These are phyloP conservation scores for Albula glossodonta DNA, from an alignment of 2,113 vertebrate genomes.

Conservation along the genomic window DNA sequence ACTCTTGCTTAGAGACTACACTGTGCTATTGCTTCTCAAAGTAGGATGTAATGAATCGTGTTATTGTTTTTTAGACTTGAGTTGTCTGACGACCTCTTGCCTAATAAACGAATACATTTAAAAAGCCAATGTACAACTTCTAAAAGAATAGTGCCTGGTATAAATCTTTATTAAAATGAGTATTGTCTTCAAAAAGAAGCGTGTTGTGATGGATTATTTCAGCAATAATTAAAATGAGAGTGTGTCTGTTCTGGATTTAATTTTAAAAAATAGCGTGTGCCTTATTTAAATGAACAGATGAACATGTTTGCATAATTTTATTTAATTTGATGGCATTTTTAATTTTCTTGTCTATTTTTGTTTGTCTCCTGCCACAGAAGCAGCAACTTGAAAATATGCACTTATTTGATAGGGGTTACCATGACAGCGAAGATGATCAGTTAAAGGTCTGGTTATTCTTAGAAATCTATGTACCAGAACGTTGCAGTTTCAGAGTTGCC, in stretches of 20 bases:
- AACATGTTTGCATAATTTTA: neutral
- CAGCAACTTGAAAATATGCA: slow-evolving; percentile 21
- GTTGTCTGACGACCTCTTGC: neutral
- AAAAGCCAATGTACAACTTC: slow-evolving; percentile 43
- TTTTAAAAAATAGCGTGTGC: neutral
- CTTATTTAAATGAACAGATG: neutral
- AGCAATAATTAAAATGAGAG: neutral
- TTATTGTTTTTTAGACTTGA: neutral
- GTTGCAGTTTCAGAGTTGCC: neutral
- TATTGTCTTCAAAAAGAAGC: slow-evolving; percentile 40
- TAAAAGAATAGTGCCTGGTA: slow-evolving; percentile 65
- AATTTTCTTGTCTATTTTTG: neutral
- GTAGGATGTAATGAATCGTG: slow-evolving; percentile 4
- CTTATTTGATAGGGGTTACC: slow-evolving; percentile 37
- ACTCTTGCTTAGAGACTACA: slow-evolving; percentile 3
- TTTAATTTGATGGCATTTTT: neutral
- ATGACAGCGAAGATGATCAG: slow-evolving; percentile 41
- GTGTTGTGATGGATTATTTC: slow-evolving; percentile 15
- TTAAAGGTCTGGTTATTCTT: slow-evolving; percentile 33
- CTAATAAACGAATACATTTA: neutral
- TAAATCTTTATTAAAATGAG: slow-evolving; percentile 50
- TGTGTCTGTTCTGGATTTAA: neutral
- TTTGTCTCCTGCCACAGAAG: slow-evolving; percentile 2
- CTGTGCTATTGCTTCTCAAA: neutral
- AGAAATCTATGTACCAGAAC: slow-evolving; percentile 3